Conservation (phyloP, 2,797 vertebrate species). For the Chelon auratus region DNA sequence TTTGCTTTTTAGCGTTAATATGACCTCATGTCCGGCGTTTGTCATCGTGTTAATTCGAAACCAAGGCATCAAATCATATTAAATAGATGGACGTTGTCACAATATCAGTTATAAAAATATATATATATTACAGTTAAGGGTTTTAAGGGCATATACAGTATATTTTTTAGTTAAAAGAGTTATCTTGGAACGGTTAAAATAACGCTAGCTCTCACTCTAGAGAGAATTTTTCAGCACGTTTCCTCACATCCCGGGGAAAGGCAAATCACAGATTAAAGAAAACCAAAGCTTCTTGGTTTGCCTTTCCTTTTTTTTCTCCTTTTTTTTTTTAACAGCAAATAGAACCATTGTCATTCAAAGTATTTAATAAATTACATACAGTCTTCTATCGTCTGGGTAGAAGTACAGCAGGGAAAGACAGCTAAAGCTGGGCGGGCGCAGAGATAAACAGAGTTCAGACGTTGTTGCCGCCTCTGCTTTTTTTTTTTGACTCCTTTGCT, state of each 20-base stretch:
- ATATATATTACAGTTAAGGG: slow-evolving; percentile 83
- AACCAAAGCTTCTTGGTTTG: slow-evolving; percentile 62
- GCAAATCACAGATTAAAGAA: slow-evolving; percentile 65
- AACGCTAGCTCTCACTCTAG: slow-evolving; percentile 58
- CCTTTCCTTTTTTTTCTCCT: slow-evolving; percentile 56
- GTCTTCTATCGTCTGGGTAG: slow-evolving; percentile 81
- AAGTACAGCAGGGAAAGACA: slow-evolving; percentile 82
- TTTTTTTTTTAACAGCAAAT: slow-evolving; percentile 73
- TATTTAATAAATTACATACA: slow-evolving; percentile 82
- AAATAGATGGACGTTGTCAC: slow-evolving; percentile 76
- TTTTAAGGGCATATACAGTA: slow-evolving; percentile 80
- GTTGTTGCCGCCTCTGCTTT: slow-evolving; percentile 50
- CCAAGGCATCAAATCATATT: slow-evolving; percentile 74
- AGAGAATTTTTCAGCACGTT: slow-evolving; percentile 62
- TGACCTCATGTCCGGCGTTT: slow-evolving; percentile 42
- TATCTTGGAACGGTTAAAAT: slow-evolving; percentile 70
- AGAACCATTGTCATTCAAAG: slow-evolving; percentile 80
- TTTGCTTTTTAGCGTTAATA: slow-evolving; percentile 40
- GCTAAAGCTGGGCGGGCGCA: slow-evolving; percentile 60
- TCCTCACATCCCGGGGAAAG: slow-evolving; percentile 60
- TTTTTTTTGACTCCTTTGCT: slow-evolving; percentile 18
- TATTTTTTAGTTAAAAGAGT: slow-evolving; percentile 74
- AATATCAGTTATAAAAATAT: slow-evolving; percentile 89
- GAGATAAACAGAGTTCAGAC: slow-evolving; percentile 60
- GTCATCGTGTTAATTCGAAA: slow-evolving; percentile 55